Evolutionary conservation across 2,888 invertebrate species (phyloP).

Genomic region (Macrophya annulata): DNA sequence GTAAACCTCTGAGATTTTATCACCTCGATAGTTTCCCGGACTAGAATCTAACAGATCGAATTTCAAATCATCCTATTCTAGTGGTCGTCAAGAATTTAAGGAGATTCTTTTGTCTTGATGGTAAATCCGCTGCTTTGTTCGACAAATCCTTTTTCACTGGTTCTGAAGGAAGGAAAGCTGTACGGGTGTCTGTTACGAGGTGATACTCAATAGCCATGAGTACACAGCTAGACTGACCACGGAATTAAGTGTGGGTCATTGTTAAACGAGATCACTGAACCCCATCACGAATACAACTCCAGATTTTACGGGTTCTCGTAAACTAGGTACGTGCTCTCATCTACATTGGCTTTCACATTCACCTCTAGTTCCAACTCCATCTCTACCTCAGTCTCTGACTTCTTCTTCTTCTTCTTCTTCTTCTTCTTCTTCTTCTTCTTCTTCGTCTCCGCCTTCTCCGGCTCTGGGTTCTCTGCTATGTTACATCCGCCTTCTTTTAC

Average conservation of each 20-base stretch:
- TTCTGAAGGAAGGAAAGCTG: constrained; percentile 21
- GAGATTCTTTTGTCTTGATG: constrained; percentile 18
- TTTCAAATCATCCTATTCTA: background rate
- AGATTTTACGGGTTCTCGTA: constrained; percentile 53
- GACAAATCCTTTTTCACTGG: constrained; percentile 40
- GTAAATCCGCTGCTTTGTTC: constrained; percentile 20
- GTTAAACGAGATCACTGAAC: constrained; percentile 50
- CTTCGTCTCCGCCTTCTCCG: background rate
- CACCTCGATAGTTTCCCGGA: background rate
- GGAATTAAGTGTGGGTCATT: constrained; percentile 47
- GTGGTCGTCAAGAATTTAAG: background rate
- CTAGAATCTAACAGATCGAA: constrained; percentile 8
- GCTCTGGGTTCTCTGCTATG: background rate
- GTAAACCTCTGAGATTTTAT: too few species aligned
- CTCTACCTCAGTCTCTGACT: background rate
- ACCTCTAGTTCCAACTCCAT: constrained; percentile 35
- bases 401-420: background rate
- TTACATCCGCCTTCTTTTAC: constrained; percentile 48
- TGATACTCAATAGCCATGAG: constrained; percentile 33
- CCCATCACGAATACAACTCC: constrained; percentile 53
- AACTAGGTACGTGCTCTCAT: constrained; percentile 52
- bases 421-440: background rate
- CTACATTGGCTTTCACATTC: constrained; percentile 47
- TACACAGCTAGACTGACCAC: constrained; percentile 36
- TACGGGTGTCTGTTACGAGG: constrained; percentile 16